Conservation (phyloP, 2,888 invertebrate species). For the Sceliomorpha sp. region DNA sequence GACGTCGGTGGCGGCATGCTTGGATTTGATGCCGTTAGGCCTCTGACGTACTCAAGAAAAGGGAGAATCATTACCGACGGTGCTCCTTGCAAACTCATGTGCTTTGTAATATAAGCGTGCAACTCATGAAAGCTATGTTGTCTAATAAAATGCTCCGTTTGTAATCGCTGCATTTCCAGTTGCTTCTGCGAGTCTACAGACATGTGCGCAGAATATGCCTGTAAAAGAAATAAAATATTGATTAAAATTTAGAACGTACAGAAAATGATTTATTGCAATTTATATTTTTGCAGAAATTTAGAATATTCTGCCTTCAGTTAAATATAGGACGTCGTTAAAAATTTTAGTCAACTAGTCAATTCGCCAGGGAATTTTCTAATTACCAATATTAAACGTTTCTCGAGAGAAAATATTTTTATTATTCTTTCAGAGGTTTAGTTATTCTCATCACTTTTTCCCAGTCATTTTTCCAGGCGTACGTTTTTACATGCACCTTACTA, state of each 20-base stretch:
- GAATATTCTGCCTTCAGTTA: no score
- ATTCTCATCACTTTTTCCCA: no score
- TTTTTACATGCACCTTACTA: no score
- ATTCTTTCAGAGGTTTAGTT: no score
- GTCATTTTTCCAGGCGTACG: no score
- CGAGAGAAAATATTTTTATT: no score
- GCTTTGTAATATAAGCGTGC: slow-evolving; percentile 83
- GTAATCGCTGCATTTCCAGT: slow-evolving; percentile 86
- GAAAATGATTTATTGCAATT: no score
- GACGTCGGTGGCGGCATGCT: slow-evolving; percentile 75
- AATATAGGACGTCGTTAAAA: no score
- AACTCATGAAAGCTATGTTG: slow-evolving; percentile 84
- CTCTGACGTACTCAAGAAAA: slow-evolving; percentile 82
- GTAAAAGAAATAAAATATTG: slow-evolving; percentile 54
- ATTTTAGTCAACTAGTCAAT: no score
- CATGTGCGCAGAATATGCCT: slow-evolving; percentile 79
- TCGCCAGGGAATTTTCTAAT: no score
- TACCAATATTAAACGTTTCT: no score
- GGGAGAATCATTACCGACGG: slow-evolving; percentile 86
- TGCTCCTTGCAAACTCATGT: slow-evolving; percentile 83
- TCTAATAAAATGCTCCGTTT: slow-evolving; percentile 84
- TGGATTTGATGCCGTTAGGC: slow-evolving; percentile 69
- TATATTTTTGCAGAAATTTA: no score
- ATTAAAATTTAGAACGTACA: slow-evolving; percentile 12
- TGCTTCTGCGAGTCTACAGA: slow-evolving; percentile 84